Evolutionary conservation across 2,888 invertebrate species (phyloP), one percentile per base, ranked within the genome.

Genomic region (Synanthedon vespiformis): DNA sequence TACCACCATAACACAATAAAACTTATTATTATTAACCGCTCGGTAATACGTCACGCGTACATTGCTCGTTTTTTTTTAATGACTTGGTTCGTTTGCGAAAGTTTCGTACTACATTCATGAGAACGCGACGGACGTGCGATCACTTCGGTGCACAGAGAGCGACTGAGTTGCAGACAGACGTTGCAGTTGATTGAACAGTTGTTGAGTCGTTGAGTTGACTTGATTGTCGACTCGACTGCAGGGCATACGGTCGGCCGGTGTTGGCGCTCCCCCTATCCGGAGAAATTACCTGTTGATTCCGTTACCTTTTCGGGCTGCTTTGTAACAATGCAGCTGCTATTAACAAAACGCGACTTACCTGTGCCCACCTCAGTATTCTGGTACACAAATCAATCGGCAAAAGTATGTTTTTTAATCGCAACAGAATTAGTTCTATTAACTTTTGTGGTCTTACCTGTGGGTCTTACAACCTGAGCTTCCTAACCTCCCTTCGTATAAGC

Each of bases 261-360:
- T 56, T 70, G 72, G 69, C 64, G 71, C 77, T 65, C 77, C 81
- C 81, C 81, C 70, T 73, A 63, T 4, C 50, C 71, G 71, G 76
- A 71, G 80, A 83, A 84, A 81, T 83, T 83, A 86, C 85, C 85
- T 86, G 85, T 85, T 85, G 85, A 84, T 80, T 77, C 76, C 75
- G 73, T 79, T 85, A 84, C 86, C 86, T 85, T 85, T 76, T 74
- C 84, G 84, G 84, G 85, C 64, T 18, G 76, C 80, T 79, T 79
- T 63, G 76, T 80, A 69, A 71, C 64, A 65, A 58, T 65, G 72
- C 83, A 85, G 85, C 84, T 82, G 85, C 77, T 72, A 67, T 66
- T 63, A 78, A 81, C 80, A 79, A 81, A 77, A 76, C 70, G 22
- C 48, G 48, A 12, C 48, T 6, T 2, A 44, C 53, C 60, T 60